Evolutionary conservation across 64 coral and sea anemone genomes (phyloP).

Genomic region (Pachyseris speciosa): DNA sequence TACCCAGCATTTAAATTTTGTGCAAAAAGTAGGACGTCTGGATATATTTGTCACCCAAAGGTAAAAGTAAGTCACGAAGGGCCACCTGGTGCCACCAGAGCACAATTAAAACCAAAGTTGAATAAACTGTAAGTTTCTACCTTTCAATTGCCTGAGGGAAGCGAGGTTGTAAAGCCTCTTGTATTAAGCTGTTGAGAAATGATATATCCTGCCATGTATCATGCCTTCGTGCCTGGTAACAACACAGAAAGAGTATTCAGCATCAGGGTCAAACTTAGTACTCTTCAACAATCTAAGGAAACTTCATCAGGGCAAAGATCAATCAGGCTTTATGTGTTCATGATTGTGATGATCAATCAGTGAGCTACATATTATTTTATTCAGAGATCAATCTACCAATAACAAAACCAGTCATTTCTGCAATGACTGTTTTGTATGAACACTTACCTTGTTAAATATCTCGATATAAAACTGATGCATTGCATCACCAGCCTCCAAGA

Average conservation of each 20-base stretch:
- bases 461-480: conserved; percentile 99
- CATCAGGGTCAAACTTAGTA: not conserved
- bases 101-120: no score
- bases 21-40: no score
- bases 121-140: not conserved
- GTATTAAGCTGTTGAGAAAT: conserved; percentile 89
- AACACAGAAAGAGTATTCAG: not conserved
- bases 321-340: no score
- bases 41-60: no score
- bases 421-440: not conserved
- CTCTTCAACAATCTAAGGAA: no score
- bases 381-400: not conserved
- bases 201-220: conserved; percentile 95
- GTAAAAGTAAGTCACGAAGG: no score
- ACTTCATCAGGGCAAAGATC: no score
- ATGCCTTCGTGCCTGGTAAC: conserved; percentile 64
- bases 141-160: conserved; percentile 71
- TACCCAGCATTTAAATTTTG: no score
- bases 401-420: no score
- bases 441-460: conserved; percentile 86
- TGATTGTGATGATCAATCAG: no score
- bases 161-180: conserved; percentile 77
- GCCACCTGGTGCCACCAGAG: no score
- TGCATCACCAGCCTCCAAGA: conserved; percentile 93
- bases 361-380: no score